Evolutionary conservation across 2,797 vertebrate species (phyloP).

Genomic region (Rhinichthys osculus): DNA sequence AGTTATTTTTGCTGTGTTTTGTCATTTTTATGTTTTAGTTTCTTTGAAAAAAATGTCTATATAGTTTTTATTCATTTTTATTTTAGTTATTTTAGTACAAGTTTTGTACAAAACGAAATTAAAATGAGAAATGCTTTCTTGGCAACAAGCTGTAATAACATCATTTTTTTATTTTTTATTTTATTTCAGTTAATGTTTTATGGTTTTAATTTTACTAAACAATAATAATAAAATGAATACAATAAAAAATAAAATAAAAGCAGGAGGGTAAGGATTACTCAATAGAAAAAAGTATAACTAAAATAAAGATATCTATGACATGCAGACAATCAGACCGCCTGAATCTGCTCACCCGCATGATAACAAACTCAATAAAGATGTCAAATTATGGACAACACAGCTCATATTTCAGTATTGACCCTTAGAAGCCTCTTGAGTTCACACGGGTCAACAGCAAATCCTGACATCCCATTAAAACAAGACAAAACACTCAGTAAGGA

Average conservation of each 20-base stretch:
- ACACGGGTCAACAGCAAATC: constrained; percentile 5
- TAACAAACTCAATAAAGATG: constrained; percentile 16
- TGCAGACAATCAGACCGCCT: neutral
- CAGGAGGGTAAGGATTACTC: neutral
- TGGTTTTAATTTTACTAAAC: neutral
- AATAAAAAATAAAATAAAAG: neutral
- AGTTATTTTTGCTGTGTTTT: too few species aligned
- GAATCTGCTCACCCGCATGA: neutral
- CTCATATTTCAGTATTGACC: constrained; percentile 15
- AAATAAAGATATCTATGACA: too few species aligned
- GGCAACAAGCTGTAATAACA: neutral
- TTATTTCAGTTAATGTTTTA: neutral
- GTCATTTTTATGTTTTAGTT: neutral
- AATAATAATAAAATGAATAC: neutral
- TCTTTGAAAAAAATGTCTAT: neutral
- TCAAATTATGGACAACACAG: constrained; percentile 1
- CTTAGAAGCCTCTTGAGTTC: constrained; percentile 20
- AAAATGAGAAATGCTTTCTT: neutral
- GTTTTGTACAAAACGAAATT: neutral
- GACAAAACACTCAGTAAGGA: constrained; percentile 44
- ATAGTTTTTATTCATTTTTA: neutral
- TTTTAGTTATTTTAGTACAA: neutral
- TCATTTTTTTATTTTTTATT: neutral
- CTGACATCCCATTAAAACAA: constrained; percentile 48
- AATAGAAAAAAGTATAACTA: neutral